Conservation (phyloP, 2,797 vertebrate genomes). For the Clarias fuscus region DNA sequence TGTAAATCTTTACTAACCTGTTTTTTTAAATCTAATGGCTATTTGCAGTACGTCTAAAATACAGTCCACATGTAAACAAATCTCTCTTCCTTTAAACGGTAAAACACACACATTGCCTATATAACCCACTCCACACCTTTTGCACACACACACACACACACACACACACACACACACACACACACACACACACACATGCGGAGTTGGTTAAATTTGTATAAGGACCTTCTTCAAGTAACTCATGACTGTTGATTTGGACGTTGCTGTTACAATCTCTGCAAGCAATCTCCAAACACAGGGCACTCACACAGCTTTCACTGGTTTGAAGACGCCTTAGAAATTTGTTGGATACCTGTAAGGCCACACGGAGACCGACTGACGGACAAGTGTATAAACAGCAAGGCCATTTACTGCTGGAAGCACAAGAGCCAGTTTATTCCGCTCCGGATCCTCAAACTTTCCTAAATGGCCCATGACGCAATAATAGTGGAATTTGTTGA, state of each 20-base stretch:
- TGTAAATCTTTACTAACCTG: neutral
- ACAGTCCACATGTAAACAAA: neutral
- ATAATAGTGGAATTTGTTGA: conserved; percentile 8
- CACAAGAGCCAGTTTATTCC: conserved; percentile 68
- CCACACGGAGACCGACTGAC: conserved; percentile 66
- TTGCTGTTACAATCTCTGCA: conserved; percentile 68
- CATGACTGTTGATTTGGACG: conserved; percentile 64
- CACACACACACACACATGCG: neutral
- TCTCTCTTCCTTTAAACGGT: neutral
- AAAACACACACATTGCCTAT: neutral
- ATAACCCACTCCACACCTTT: conserved; percentile 22
- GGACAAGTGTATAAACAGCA: conserved; percentile 80
- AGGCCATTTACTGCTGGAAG: conserved; percentile 70
- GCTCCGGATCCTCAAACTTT: conserved; percentile 60
- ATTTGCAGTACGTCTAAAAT: neutral
- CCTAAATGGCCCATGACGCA: conserved; percentile 42
- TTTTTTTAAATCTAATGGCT: neutral
- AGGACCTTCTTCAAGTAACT: conserved; percentile 30
- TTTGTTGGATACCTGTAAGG: conserved; percentile 67
- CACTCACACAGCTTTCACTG: conserved; percentile 71
- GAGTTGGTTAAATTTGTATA: neutral
- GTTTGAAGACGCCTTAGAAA: conserved; percentile 66
- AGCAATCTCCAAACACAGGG: conserved; percentile 72
- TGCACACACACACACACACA: neutral
- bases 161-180: neutral